Percentiles rank a stretch among this genome's conserved stretches.
These are phyloP conservation scores for Ophion ellenae DNA, from an alignment of 2,888 invertebrate genomes.

Conservation along the genomic window DNA sequence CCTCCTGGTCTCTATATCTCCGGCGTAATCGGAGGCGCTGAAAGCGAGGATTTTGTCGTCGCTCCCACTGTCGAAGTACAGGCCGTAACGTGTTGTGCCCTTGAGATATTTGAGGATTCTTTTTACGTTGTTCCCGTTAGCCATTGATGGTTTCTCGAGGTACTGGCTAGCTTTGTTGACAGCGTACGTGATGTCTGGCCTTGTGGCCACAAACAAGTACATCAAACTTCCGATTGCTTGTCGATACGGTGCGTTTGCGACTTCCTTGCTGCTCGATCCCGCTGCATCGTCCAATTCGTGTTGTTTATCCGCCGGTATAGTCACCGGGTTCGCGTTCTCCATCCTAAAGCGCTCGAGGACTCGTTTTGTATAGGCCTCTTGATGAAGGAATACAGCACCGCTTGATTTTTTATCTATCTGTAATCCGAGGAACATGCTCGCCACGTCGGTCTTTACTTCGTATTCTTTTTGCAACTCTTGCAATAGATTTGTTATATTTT, in stretches of 20 bases:
- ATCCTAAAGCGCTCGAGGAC: conserved; percentile 21
- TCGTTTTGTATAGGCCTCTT: conserved; percentile 6
- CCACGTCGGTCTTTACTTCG: conserved; percentile 40
- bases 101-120: conserved; percentile 16
- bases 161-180: conserved; percentile 41
- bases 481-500: conserved; percentile 37
- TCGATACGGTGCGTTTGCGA: conserved; percentile 36
- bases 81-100: conserved; percentile 3
- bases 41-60: not conserved
- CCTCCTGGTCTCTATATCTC: not conserved
- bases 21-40: conserved; percentile 26
- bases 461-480: conserved; percentile 43
- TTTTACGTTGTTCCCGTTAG: conserved; percentile 30
- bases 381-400: conserved; percentile 59
- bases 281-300: conserved; percentile 6
- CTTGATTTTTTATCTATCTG: conserved; percentile 55
- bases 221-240: conserved; percentile 39
- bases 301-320: conserved; percentile 34
- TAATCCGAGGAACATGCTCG: conserved; percentile 65
- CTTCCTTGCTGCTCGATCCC: not conserved
- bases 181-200: conserved; percentile 24
- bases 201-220: conserved; percentile 31
- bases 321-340: conserved; percentile 66
- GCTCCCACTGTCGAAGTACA: not conserved
- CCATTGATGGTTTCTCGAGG: conserved; percentile 41